Evolutionary conservation across 2,797 vertebrate genomes (phyloP), one percentile per base, ranked within the genome.

Genomic region (Sebastiscus albofasciatus): DNA sequence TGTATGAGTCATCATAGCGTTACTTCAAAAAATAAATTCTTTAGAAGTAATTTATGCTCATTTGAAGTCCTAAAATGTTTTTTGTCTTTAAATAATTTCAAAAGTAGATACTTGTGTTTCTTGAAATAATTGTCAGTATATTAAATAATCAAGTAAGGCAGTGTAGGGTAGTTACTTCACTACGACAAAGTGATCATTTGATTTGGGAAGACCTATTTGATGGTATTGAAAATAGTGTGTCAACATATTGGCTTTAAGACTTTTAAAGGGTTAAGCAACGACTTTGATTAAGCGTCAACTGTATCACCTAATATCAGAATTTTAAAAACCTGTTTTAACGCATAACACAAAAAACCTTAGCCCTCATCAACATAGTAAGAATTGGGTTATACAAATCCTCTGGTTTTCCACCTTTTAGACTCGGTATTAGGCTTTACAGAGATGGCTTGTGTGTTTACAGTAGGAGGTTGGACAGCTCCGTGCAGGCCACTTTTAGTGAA

Each of bases 401-500:
- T 52, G 58, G 52, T 72, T 73, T 55, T 27, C 12, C 1, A 34
- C 31, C 27, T 66, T 75, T 81, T 52, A 52, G 64, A 80, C 8
- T n/a, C 24, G 1, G 16, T 20, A 54, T 2, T 18, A 4, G 13
- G 34, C 22, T 71, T 67, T 31, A 34, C 42, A 54, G 24, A n/a
- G 13, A 66, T 31, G 34, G 20, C 31, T 55, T 64, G 14, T 72
- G 20, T 67, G 59, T 46, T 84, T 36, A 36, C 34, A 36, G 34
- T 56, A 13, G 52, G 36, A 46, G 67, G 52, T 60, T 85, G 62
- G 33, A 36, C 74, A 71, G 71, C 76, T 72, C 75, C 55, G 27
- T 54, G 39, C 65, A 62, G 69, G 16, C 72, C 67, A 39, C 58
- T 81, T 87, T 74, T 75, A 26, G 52, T 72, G 36, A 89, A 84